phyloP scores from a whole-genome alignment of 2,113 vertebrate genomes.

The Sterna hirundo region DNA sequence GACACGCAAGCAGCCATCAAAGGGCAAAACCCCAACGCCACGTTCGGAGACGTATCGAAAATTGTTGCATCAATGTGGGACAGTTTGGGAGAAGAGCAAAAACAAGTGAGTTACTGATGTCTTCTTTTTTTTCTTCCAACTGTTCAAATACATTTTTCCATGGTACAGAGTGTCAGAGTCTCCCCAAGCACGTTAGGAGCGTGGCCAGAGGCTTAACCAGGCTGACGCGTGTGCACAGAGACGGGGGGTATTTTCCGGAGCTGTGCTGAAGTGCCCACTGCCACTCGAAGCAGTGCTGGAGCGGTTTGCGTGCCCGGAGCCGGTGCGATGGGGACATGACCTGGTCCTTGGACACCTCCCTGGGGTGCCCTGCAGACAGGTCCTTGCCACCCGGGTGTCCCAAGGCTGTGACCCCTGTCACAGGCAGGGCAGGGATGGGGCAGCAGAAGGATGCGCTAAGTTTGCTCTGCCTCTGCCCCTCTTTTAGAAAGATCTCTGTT shows the following conservation, averaged over 20 bases:
- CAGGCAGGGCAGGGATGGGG: neutral
- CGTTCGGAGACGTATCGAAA: constrained; percentile 96
- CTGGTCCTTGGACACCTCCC: neutral
- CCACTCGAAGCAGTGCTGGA: neutral
- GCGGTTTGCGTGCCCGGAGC: neutral
- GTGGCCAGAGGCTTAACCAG: neutral
- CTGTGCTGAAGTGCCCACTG: neutral
- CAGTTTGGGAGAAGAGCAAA: constrained; percentile 95
- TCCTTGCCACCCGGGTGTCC: neutral
- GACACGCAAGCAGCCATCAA: constrained; percentile 98
- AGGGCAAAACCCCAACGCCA: constrained; percentile 96
- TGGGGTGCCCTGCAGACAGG: neutral
- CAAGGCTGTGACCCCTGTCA: rapidly evolving
- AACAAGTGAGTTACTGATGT: constrained; percentile 81
- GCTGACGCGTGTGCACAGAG: neutral
- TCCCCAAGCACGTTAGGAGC: neutral
- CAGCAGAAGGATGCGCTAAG: neutral
- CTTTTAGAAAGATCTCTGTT: neutral
- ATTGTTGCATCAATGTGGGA: constrained; percentile 99
- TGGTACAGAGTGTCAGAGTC: rapidly evolving
- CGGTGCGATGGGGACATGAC: rapidly evolving
- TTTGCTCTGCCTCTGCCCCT: neutral
- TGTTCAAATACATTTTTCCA: neutral
- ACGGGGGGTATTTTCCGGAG: neutral
- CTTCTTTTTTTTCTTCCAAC: neutral